Evolutionary conservation across 2,888 invertebrate species (phyloP).

Genomic region (Caenorhabditis panamensis): DNA sequence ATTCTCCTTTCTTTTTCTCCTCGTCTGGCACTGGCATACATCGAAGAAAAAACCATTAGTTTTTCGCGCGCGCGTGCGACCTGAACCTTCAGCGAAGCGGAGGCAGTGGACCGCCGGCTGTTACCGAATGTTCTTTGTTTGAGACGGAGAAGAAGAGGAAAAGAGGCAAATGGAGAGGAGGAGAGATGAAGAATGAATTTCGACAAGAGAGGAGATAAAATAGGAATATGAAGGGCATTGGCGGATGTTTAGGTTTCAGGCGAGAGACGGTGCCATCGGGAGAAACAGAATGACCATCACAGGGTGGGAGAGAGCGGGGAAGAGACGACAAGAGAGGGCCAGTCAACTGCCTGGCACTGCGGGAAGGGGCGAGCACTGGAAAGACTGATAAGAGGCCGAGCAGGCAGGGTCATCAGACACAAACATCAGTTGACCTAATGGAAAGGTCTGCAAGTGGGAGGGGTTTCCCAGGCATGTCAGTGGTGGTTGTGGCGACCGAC

Average conservation of each 20-base stretch:
- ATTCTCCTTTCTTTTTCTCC: not conserved
- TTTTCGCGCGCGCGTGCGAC: constrained; percentile 47
- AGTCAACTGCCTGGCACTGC: constrained; percentile 58
- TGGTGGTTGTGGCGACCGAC: not conserved
- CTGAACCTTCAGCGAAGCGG: constrained; percentile 44
- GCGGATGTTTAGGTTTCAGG: constrained; percentile 5
- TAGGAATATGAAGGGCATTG: constrained; percentile 9
- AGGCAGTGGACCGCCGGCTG: constrained; percentile 38
- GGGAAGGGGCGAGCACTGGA: constrained; percentile 40
- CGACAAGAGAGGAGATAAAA: constrained; percentile 17
- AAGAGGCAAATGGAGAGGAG: not conserved
- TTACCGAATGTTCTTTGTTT: constrained; percentile 60
- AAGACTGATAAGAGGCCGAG: constrained; percentile 34
- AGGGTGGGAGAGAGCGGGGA: constrained; percentile 20
- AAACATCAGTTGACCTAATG: constrained; percentile 47
- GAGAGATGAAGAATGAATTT: constrained; percentile 15
- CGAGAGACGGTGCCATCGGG: constrained; percentile 16
- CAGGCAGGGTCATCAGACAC: constrained; percentile 8
- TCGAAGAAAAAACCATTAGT: constrained; percentile 49
- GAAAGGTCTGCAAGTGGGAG: constrained; percentile 25
- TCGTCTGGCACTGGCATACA: constrained; percentile 36
- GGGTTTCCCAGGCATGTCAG: not conserved
- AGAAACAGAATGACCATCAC: constrained; percentile 21
- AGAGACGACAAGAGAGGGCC: constrained; percentile 42
- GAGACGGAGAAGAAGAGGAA: constrained; percentile 12